Evolutionary conservation across 2,797 vertebrate species (phyloP).

Genomic region (Clarias pachynema): DNA sequence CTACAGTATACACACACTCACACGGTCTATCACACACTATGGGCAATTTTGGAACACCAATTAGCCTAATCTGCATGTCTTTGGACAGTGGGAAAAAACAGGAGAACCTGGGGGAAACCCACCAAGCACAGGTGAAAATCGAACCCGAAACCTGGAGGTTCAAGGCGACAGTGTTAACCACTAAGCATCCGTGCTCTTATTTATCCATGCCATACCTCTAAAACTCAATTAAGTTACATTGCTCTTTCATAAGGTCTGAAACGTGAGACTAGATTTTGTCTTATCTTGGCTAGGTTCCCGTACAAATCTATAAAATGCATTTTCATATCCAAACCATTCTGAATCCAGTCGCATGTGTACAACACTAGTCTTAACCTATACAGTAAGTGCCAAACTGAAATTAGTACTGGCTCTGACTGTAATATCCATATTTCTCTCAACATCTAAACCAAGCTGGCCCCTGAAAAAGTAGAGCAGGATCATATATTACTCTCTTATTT

Average conservation of each 20-base stretch:
- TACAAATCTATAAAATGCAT: not conserved
- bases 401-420: conserved; percentile 25
- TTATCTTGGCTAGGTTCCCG: conserved; percentile 2
- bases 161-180: too few species aligned
- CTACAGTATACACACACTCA: too few species aligned
- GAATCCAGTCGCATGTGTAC: conserved; percentile 16
- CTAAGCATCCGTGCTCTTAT: too few species aligned
- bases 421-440: conserved; percentile 19
- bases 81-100: too few species aligned
- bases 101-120: too few species aligned
- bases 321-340: conserved; percentile 20
- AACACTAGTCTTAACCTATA: conserved; percentile 21
- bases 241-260: not conserved
- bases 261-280: not conserved
- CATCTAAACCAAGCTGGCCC: conserved; percentile 33
- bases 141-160: too few species aligned
- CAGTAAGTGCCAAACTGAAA: conserved; percentile 26
- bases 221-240: conserved; percentile 1
- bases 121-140: too few species aligned
- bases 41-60: too few species aligned
- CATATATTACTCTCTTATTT: conserved; percentile 41
- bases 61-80: too few species aligned
- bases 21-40: too few species aligned
- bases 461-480: conserved; percentile 35
- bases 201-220: too few species aligned